phyloP scores from a whole-genome alignment of 2,888 invertebrate genomes.

The Schrankia costaestrigalis region DNA sequence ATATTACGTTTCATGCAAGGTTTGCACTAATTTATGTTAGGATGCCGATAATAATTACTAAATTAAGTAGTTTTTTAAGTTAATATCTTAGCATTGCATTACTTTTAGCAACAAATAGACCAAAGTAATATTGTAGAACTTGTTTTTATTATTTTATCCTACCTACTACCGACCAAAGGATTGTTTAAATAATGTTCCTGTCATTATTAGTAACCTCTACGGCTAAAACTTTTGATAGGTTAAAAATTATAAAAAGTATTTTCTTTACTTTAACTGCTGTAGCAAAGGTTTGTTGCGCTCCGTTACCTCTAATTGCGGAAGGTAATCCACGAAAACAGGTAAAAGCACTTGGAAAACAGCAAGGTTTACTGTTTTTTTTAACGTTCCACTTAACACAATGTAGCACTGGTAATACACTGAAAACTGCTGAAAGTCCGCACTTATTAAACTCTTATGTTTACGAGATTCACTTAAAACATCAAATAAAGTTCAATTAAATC shows the following conservation, averaged over 20 bases:
- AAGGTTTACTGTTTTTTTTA: conserved; percentile 40
- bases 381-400: conserved; percentile 30
- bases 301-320: conserved; percentile 58
- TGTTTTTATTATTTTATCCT: no score
- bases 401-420: conserved; percentile 34
- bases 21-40: no score
- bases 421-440: conserved; percentile 32
- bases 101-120: no score
- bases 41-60: no score
- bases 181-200: no score
- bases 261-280: conserved; percentile 45
- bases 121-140: no score
- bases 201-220: conserved; percentile 29
- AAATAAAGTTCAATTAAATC: conserved; percentile 39
- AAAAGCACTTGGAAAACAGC: conserved; percentile 55
- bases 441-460: conserved; percentile 21
- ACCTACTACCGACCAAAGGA: no score
- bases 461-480: conserved; percentile 24
- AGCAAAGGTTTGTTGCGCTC: conserved; percentile 47
- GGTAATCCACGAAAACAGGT: conserved; percentile 53
- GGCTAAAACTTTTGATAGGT: conserved; percentile 12
- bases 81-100: no score
- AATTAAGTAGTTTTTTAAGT: no score
- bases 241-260: conserved; percentile 25
- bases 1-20: no score